Percentiles rank a stretch among this genome's conserved stretches.
These are phyloP conservation scores for Porites rus DNA, from an alignment of 92 coral and sea anemone genomes.

Conservation along the genomic window DNA sequence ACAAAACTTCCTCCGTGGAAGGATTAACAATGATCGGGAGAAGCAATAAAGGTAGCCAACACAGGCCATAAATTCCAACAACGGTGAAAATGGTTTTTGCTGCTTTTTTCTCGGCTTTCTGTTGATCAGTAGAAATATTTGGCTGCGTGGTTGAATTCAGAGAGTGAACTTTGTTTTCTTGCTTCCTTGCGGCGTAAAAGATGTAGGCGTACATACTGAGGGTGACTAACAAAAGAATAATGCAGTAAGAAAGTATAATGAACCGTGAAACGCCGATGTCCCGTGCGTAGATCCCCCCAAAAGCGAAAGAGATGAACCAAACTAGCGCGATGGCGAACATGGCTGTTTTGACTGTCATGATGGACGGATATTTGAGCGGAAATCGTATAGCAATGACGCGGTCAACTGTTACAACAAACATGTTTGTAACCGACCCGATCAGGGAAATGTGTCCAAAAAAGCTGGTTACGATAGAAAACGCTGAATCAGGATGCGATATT, in stretches of 20 bases:
- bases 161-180: conserved; percentile 36
- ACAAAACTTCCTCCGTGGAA: background rate
- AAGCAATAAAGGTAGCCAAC: conserved; percentile 26
- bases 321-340: conserved; percentile 10
- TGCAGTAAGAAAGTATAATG: background rate
- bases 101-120: conserved; percentile 25
- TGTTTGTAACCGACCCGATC: conserved; percentile 63
- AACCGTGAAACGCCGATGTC: background rate
- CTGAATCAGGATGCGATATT: background rate
- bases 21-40: conserved; percentile 20
- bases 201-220: conserved; percentile 52
- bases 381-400: conserved; percentile 64
- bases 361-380: conserved; percentile 49
- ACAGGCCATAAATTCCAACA: conserved; percentile 16
- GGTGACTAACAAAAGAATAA: conserved; percentile 24
- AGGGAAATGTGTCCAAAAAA: conserved; percentile 58
- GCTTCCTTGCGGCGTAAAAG: conserved; percentile 40
- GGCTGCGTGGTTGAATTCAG: background rate
- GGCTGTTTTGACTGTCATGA: conserved; percentile 43
- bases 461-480: background rate
- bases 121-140: background rate
- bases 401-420: conserved; percentile 75
- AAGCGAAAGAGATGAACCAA: conserved; percentile 39
- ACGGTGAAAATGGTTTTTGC: conserved; percentile 31
- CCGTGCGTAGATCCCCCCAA: conserved; percentile 12